Evolutionary conservation across 1,140 invertebrate genomes (phyloP).

Genomic region (Megalonaias nervosa): DNA sequence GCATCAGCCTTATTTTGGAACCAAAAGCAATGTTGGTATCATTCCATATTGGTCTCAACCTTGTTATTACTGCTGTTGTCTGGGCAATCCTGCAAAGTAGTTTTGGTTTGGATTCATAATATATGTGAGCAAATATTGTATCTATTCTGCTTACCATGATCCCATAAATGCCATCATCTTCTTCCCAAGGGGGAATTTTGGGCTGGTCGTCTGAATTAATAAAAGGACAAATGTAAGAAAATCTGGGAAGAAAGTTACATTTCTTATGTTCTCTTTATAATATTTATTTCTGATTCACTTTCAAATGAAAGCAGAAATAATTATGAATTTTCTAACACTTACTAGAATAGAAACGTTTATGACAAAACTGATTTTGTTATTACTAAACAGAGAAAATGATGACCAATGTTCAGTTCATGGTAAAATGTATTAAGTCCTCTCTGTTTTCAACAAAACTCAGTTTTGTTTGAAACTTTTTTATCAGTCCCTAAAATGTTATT

Average conservation of each 20-base stretch:
- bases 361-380: too few relatives aligned
- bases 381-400: too few relatives aligned
- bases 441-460: background rate
- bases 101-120: too few relatives aligned
- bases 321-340: background rate
- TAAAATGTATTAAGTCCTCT: too few relatives aligned
- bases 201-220: slow-evolving; percentile 65
- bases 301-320: background rate
- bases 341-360: background rate
- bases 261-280: background rate
- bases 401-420: too few relatives aligned
- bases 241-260: background rate
- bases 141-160: slow-evolving; percentile 64
- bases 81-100: too few relatives aligned
- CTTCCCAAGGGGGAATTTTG: slow-evolving; percentile 70
- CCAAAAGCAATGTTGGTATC: too few relatives aligned
- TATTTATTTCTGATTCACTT: background rate
- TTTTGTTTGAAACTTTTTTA: background rate
- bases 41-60: too few relatives aligned
- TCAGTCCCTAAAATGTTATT: background rate
- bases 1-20: too few relatives aligned
- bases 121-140: too few relatives aligned
- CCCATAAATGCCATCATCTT: slow-evolving; percentile 72
- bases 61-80: too few relatives aligned
- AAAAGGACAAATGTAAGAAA: background rate